Evolutionary conservation across 1,140 invertebrate species (phyloP).

Genomic region (Druon quercuslanigerum): DNA sequence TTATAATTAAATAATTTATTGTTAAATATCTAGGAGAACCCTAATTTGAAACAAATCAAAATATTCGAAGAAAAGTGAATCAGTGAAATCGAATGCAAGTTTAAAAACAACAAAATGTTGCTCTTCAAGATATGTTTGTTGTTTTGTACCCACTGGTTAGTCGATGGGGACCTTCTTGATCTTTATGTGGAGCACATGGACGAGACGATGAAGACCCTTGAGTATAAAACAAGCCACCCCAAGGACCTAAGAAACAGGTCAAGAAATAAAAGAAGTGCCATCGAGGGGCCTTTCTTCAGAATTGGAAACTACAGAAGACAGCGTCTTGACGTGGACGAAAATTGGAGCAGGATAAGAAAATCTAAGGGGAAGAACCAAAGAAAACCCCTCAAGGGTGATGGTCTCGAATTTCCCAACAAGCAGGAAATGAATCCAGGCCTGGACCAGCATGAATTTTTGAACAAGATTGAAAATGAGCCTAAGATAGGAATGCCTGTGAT

Average conservation of each 20-base stretch:
- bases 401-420: conserved; percentile 60
- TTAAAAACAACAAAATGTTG: conserved; percentile 52
- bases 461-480: conserved; percentile 30
- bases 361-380: conserved; percentile 47
- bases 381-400: conserved; percentile 56
- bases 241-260: conserved; percentile 27
- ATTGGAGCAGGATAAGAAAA: conserved; percentile 53
- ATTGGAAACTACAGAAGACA: conserved; percentile 63
- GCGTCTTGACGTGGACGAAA: conserved; percentile 63
- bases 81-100: conserved; percentile 40
- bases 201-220: conserved; percentile 64
- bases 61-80: background rate
- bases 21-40: background rate
- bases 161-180: conserved; percentile 65
- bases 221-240: conserved; percentile 50
- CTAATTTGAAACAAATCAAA: background rate
- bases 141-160: conserved; percentile 51
- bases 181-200: conserved; percentile 74
- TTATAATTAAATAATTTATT: conserved; percentile 4
- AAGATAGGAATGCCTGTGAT: background rate
- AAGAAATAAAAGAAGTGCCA: conserved; percentile 55
- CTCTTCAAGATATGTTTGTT: conserved; percentile 55
- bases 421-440: conserved; percentile 55
- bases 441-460: conserved; percentile 57
- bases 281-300: conserved; percentile 47